These are phyloP conservation scores for Solenodon paradoxus DNA, from an alignment of 2,113 vertebrate genomes.

Conservation along the genomic window DNA sequence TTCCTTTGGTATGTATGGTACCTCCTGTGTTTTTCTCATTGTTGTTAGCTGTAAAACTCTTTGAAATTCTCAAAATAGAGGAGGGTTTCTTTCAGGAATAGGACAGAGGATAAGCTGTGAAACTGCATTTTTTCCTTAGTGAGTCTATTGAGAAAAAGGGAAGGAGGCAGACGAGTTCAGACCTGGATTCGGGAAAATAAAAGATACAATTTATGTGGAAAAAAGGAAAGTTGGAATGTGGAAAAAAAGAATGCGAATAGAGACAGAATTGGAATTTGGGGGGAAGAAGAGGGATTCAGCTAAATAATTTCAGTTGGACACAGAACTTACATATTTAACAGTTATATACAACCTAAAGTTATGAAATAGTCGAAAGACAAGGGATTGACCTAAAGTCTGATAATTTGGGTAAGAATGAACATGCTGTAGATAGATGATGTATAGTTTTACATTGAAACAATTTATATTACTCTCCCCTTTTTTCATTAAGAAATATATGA, in stretches of 20 bases:
- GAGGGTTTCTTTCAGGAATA: constrained; percentile 32
- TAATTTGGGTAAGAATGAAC: neutral
- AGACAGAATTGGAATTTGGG: neutral
- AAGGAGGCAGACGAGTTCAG: neutral
- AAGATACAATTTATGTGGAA: neutral
- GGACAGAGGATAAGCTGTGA: constrained; percentile 6
- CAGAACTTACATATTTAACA: neutral
- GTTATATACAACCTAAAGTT: neutral
- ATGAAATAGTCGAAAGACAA: neutral
- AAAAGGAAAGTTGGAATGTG: neutral
- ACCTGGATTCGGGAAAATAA: neutral
- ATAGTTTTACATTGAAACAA: neutral
- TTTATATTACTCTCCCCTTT: neutral
- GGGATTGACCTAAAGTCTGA: neutral
- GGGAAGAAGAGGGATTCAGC: neutral
- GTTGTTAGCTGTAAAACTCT: constrained; percentile 57
- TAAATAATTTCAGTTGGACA: neutral
- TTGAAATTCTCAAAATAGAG: constrained; percentile 60
- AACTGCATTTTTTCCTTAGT: neutral
- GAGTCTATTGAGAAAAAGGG: neutral
- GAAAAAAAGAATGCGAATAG: neutral
- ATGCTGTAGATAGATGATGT: neutral
- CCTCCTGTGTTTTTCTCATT: constrained; percentile 49
- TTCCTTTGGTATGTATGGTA: constrained; percentile 46
- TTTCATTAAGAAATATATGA: neutral